Conservation (phyloP, 1,140 invertebrate genomes). For the Meloidogyne chitwoodi region DNA sequence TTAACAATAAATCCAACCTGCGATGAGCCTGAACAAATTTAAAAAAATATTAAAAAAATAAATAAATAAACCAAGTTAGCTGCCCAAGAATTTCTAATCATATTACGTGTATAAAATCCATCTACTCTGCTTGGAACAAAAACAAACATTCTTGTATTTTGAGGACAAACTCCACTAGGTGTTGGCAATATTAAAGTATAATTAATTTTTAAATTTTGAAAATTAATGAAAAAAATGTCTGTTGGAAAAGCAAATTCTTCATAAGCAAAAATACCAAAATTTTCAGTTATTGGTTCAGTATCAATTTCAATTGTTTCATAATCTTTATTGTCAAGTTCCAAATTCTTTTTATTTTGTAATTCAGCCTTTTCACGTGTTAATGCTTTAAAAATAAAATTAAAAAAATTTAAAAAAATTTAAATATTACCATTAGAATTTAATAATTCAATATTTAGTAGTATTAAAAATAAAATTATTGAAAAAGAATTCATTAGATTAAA, state of each 20-base stretch:
- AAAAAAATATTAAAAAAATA: background rate
- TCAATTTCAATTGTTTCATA: background rate
- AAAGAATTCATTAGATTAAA: background rate
- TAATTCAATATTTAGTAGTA: background rate
- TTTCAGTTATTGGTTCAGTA: background rate
- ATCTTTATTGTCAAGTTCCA: background rate
- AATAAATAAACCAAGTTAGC: background rate
- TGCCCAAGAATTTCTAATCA: slow-evolving; percentile 15
- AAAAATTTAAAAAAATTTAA: background rate
- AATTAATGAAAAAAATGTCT: background rate
- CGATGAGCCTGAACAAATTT: background rate
- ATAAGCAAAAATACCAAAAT: background rate
- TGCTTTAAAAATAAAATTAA: background rate
- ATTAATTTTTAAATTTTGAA: background rate
- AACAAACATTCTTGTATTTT: slow-evolving; percentile 1
- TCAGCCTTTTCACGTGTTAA: background rate
- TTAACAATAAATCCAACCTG: background rate
- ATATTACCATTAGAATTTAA: background rate
- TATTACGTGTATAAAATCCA: background rate
- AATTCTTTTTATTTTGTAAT: background rate
- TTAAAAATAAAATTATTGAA: background rate
- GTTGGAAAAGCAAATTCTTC: background rate
- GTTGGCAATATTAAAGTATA: background rate
- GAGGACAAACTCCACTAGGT: background rate
- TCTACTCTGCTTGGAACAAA: slow-evolving; percentile 12